Conservation (phyloP, 2,797 vertebrate species). For the Fratercula arctica region DNA sequence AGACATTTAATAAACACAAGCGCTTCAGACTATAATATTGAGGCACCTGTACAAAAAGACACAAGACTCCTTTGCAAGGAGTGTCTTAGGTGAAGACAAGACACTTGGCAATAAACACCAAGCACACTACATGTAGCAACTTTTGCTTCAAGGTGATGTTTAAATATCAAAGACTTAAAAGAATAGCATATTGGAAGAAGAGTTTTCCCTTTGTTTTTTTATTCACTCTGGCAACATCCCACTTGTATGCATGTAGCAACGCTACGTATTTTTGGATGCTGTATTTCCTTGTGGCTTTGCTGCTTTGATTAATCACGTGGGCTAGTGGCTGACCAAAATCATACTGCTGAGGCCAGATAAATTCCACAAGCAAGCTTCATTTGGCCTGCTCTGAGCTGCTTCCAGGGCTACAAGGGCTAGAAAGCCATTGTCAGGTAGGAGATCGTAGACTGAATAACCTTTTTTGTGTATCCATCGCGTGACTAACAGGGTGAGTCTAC, state of each 20-base stretch:
- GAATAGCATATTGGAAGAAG: background rate
- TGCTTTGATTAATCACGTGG: background rate
- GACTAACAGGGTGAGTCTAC: background rate
- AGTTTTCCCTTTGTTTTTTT: background rate
- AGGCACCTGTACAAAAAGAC: background rate
- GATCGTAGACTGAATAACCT: background rate
- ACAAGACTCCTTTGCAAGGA: background rate
- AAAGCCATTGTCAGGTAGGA: background rate
- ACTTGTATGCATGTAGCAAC: too few species aligned
- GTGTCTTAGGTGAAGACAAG: background rate
- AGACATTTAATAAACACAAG: background rate
- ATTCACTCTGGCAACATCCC: background rate
- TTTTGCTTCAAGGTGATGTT: background rate
- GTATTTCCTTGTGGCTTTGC: background rate
- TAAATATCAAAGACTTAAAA: background rate
- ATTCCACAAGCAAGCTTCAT: background rate
- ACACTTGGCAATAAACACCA: background rate
- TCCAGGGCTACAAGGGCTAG: background rate
- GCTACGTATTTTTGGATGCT: fast-evolving
- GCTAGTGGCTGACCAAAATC: background rate
- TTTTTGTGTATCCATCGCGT: background rate
- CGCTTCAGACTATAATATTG: background rate
- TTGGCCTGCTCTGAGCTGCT: background rate
- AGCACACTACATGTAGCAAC: background rate
- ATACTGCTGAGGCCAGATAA: background rate